A percentile compares a stretch with the other conserved stretches of the same genome.
These are phyloP conservation scores for Eurytoma adleriae DNA, from an alignment of 2,888 invertebrate species.

Conservation along the genomic window DNA sequence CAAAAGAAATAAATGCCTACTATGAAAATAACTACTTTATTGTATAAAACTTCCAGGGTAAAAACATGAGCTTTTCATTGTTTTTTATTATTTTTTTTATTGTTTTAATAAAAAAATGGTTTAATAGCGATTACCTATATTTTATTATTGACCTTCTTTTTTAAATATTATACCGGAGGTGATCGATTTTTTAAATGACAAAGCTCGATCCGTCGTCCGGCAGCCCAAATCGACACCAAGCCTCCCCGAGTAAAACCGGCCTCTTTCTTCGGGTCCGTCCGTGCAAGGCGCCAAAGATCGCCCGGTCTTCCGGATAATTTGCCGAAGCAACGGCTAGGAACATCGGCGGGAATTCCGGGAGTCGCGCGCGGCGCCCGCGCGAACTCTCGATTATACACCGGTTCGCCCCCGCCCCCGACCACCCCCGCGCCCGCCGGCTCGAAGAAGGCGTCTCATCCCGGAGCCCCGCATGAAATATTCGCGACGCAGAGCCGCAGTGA, in stretches of 20 bases:
- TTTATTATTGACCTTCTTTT: no score
- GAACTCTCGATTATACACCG: slow-evolving; percentile 46
- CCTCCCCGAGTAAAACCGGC: background rate
- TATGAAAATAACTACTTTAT: no score
- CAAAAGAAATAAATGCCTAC: no score
- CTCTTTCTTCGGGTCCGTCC: background rate
- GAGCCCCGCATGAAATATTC: slow-evolving; percentile 58
- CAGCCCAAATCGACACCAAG: background rate
- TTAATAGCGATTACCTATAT: no score
- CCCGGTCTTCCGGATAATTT: slow-evolving; percentile 47
- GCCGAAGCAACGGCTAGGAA: slow-evolving; percentile 25
- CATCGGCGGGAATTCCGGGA: slow-evolving; percentile 14
- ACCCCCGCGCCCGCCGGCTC: background rate
- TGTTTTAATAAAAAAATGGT: no score
- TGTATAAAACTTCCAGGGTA: no score
- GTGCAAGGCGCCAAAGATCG: no score
- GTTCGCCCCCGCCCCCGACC: background rate
- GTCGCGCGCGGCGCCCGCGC: slow-evolving; percentile 12
- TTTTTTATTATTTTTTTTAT: no score
- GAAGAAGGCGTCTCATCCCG: slow-evolving; percentile 51
- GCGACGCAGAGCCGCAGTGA: slow-evolving; percentile 56
- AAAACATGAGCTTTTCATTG: no score
- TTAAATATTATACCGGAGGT: background rate
- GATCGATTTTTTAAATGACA: background rate
- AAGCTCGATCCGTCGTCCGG: background rate